Conservation (phyloP, 1,140 invertebrate genomes). For the Globodera rostochiensis region DNA sequence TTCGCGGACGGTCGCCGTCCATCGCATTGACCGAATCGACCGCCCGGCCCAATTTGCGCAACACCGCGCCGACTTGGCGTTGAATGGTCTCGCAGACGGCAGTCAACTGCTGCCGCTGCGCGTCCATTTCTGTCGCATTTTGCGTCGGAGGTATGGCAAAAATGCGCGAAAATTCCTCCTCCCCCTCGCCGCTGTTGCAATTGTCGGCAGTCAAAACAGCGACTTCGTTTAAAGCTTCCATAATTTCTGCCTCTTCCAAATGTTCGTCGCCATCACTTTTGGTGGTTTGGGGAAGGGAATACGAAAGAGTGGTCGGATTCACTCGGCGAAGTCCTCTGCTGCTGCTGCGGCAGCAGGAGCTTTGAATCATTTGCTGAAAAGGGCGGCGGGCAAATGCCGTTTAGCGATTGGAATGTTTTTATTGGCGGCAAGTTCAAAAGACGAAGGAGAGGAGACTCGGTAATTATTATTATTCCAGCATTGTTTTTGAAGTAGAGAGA, state of each 20-base stretch:
- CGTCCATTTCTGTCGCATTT: constrained; percentile 3
- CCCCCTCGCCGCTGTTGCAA: neutral
- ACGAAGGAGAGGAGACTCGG: too few relatives aligned
- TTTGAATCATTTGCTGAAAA: neutral
- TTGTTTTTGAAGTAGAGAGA: too few relatives aligned
- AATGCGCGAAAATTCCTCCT: neutral
- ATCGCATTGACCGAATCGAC: neutral
- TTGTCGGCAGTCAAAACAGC: neutral
- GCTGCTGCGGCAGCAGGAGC: too few relatives aligned
- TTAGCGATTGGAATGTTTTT: too few relatives aligned
- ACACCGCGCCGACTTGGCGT: neutral
- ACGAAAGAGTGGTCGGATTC: neutral
- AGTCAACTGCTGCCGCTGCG: constrained; percentile 16
- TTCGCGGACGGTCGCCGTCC: neutral
- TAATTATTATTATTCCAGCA: too few relatives aligned
- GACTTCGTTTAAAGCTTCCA: too few relatives aligned
- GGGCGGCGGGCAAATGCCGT: neutral
- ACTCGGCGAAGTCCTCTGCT: neutral
- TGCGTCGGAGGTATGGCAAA: neutral
- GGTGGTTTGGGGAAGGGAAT: neutral
- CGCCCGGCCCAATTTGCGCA: neutral
- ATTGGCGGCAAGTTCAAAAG: too few relatives aligned
- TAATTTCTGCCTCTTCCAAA: neutral
- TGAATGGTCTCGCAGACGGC: constrained; percentile 28
- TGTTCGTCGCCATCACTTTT: neutral